Evolutionary conservation across 2,113 vertebrate species (phyloP).

Genomic region (Glaucomys volans): DNA sequence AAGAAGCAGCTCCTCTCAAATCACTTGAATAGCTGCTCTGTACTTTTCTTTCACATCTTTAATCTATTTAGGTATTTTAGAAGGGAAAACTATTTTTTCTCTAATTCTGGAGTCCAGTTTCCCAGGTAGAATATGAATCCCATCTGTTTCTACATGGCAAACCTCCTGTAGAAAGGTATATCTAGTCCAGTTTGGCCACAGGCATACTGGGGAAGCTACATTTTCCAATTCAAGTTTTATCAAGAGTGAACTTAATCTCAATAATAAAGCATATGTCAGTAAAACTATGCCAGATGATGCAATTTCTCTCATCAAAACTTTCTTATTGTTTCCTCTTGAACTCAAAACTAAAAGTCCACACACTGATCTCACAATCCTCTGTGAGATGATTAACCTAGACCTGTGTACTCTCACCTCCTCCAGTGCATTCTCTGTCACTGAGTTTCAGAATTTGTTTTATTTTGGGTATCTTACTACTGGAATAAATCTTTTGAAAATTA

Average conservation of each 20-base stretch:
- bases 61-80: not conserved
- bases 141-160: not conserved
- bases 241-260: not conserved
- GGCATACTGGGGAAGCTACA: not conserved
- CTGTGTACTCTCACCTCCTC: not conserved
- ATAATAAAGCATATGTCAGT: not conserved
- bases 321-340: not conserved
- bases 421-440: not conserved
- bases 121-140: not conserved
- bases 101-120: not conserved
- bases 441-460: not conserved
- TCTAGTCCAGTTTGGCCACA: not conserved
- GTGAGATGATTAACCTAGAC: fast-evolving
- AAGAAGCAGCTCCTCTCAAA: not conserved
- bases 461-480: not conserved
- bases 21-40: not conserved
- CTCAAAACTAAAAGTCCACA: not conserved
- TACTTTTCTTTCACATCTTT: not conserved
- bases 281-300: not conserved
- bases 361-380: not conserved
- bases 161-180: not conserved
- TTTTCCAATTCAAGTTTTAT: not conserved
- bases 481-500: not conserved
- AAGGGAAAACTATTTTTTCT: not conserved
- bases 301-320: not conserved